phyloP scores from a whole-genome alignment of 2,888 invertebrate genomes.

The Idaea biselata region DNA sequence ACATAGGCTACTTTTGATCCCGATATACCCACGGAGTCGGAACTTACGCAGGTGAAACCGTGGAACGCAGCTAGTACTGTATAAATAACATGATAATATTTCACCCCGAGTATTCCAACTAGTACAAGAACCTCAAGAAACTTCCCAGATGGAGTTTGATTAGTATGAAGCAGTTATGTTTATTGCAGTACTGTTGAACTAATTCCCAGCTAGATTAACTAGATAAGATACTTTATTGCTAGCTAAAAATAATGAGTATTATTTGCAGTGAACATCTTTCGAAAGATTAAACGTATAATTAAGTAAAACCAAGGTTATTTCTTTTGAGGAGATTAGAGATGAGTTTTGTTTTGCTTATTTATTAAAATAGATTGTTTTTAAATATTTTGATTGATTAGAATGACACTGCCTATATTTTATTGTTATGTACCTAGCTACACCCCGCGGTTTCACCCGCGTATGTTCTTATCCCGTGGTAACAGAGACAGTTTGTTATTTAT shows the following conservation, averaged over 20 bases:
- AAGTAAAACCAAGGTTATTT: neutral
- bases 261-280: neutral
- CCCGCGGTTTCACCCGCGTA: too few relatives aligned
- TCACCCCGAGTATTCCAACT: neutral
- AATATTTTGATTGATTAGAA: too few relatives aligned
- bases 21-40: too few relatives aligned
- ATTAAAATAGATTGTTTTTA: too few relatives aligned
- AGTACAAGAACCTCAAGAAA: neutral
- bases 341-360: too few relatives aligned
- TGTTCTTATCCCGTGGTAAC: too few relatives aligned
- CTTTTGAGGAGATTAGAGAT: neutral
- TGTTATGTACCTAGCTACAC: too few relatives aligned
- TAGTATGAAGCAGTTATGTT: neutral
- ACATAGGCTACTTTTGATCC: too few relatives aligned
- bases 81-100: neutral
- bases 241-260: neutral
- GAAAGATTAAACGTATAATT: neutral
- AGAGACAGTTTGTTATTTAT: too few relatives aligned
- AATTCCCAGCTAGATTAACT: neutral
- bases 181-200: neutral
- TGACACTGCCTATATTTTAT: too few relatives aligned
- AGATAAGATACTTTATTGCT: neutral
- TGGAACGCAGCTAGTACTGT: too few relatives aligned
- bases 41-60: too few relatives aligned
- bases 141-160: neutral